phyloP scores from a whole-genome alignment of 2,888 invertebrate species.

The Drosophila mulleri region DNA sequence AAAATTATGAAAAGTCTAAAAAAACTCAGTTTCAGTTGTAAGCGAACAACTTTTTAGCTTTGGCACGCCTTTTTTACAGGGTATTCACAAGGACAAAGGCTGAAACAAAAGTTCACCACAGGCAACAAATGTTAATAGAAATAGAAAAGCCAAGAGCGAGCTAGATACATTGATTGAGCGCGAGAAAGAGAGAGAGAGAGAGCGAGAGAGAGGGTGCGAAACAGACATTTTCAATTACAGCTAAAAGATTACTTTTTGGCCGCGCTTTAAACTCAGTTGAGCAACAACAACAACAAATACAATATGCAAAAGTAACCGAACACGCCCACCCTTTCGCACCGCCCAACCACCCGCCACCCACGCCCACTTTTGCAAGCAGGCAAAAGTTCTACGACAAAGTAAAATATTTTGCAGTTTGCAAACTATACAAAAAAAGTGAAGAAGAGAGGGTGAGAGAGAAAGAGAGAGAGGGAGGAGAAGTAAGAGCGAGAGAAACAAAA shows the following conservation, averaged over 20 bases:
- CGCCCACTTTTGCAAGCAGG: constrained; percentile 17
- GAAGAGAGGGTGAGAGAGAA: background rate
- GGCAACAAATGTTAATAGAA: constrained; percentile 30
- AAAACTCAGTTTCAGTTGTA: background rate
- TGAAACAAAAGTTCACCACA: constrained; percentile 34
- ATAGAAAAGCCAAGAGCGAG: constrained; percentile 18
- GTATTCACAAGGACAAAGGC: constrained; percentile 49
- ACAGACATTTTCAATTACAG: constrained; percentile 57
- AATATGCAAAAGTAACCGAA: constrained; percentile 31
- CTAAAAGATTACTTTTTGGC: constrained; percentile 54
- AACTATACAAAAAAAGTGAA: constrained; percentile 29
- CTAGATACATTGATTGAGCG: constrained; percentile 1
- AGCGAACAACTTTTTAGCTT: background rate
- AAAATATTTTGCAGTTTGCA: constrained; percentile 53
- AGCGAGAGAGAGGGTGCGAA: constrained; percentile 7
- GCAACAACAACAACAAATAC: background rate
- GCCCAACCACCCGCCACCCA: background rate
- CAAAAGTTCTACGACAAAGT: constrained; percentile 52
- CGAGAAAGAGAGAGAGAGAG: background rate
- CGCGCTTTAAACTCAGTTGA: constrained; percentile 23
- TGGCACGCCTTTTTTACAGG: constrained; percentile 3
- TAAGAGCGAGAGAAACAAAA: background rate
- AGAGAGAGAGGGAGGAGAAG: background rate
- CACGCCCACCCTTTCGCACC: background rate
- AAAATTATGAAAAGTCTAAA: background rate